Evolutionary conservation across 2,113 vertebrate species (phyloP), one percentile per base, ranked within the genome.

Genomic region (Struthio camelus): DNA sequence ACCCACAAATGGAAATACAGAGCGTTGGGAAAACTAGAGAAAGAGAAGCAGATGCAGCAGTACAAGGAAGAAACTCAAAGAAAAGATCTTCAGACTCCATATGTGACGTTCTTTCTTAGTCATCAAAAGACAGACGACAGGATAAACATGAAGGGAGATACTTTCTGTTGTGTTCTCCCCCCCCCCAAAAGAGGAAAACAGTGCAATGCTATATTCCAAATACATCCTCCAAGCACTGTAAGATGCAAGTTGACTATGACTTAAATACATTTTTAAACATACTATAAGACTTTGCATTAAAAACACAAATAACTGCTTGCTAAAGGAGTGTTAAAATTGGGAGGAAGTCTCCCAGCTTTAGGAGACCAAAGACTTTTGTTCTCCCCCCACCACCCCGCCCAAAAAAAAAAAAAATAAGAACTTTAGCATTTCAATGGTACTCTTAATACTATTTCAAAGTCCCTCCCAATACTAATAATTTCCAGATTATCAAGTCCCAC

Each of bases 11-110:
- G 40, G 96, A 93, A 97, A 96, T 81, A 82, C 15, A 2, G 15
- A 6, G 0, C 36, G 1, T 34, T 70, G 85, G 93, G 90, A 94
- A 94, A 86, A 77, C 77, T 65, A 38, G 88, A 93, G 89, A 94
- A 96, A 94, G 76, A 79, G 89, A 62, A 98, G 95, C 97, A 98
- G 95, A 97, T 97, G 97, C 80, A 93, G 88, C 89, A 96, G 79
- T 83, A 95, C 93, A 90, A 90, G 91, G 85, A 92, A 94, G 56
- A 94, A 90, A 92, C 71, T 80, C 70, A 50, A 92, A 91, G 92
- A 44, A 59, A 93, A 81, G 95, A 76, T 89, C 79, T 61, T 87
- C 58, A 76, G 66, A 32, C 88, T 79, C 93, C 91, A 93, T 87
- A 94, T 96, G 90, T 48, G 64, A 73, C 56, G 84, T 93, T 46